phyloP scores from a whole-genome alignment of 2,888 invertebrate species.

The Belgica antarctica region DNA sequence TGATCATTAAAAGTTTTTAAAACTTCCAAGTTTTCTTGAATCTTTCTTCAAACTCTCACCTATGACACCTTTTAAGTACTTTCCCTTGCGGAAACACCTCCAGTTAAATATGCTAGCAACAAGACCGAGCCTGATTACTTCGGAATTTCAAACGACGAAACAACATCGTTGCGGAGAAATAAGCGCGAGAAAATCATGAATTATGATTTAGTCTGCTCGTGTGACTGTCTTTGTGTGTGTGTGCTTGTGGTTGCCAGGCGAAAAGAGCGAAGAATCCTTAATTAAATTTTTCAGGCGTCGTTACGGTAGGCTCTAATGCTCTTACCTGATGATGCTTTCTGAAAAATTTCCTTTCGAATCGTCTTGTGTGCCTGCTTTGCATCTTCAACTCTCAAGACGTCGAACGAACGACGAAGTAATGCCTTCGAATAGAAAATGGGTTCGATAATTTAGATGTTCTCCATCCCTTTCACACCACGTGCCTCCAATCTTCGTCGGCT shows the following conservation, averaged over 20 bases:
- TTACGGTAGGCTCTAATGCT: neutral
- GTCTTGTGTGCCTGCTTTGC: no score
- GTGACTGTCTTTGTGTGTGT: neutral
- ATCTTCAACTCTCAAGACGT: no score
- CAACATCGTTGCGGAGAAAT: neutral
- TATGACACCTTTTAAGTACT: no score
- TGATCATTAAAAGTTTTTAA: no score
- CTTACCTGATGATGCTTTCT: no score
- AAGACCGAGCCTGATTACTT: neutral
- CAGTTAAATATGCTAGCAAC: neutral
- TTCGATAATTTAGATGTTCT: conserved; percentile 7
- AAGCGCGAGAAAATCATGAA: neutral
- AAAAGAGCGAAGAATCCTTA: conserved; percentile 11
- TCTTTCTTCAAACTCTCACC: no score
- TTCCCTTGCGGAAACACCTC: neutral
- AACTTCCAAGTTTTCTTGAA: no score
- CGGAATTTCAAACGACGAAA: neutral
- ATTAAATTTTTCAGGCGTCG: conserved; percentile 3
- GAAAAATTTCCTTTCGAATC: no score
- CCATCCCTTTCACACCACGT: conserved; percentile 9
- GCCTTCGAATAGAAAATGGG: neutral
- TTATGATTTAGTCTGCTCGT: neutral
- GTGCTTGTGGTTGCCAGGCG: no score
- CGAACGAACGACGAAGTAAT: no score
- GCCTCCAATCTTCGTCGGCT: neutral